Evolutionary conservation across 2,888 invertebrate genomes (phyloP), one percentile per base, ranked within the genome.

Genomic region (Protonemura montana): DNA sequence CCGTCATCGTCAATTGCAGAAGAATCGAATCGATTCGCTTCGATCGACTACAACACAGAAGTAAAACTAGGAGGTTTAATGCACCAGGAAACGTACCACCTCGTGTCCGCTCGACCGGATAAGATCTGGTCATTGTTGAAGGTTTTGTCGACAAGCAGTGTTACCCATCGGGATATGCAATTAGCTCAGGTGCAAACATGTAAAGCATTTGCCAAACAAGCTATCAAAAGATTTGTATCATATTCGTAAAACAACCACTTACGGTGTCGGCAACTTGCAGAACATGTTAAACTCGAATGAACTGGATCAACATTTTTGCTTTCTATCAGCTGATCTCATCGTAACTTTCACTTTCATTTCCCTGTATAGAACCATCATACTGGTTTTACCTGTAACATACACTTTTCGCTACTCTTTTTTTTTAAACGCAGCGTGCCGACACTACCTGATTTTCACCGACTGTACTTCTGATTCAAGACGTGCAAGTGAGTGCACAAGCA

Each of bases 321-420:
- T 59, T 59, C 59, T 13, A 59, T 59, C 59, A 59, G 59, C 59
- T 59, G 59, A 59, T 59, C 59, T 59, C 59, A 59, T 59, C 59
- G 16, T 21, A 59, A 59, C 59, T 59, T 59, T 59, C 59, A 59
- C 59, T 59, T 59, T 59, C 59, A 59, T 59, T 59, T 59, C 21
- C 13, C 59, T 10, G 35, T 59, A 13, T 13, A 59, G 21, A 10
- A 59, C 21, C 59, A 59, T 10, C 13, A 59, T 59, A 59, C 59
- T 21, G 21, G 59, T 59, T 59, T 21, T 59, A 10, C 59, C 59
- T 10, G 59, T 59, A 59, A 59, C 13, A 59, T 59, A 21, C 59
- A 59, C 59, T 59, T 59, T 59, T 59, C 59, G 21, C 21, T 59
- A 2, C 59, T 59, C 10, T 35, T 35, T 59, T 35, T 35, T 35